phyloP scores from a whole-genome alignment of 2,888 invertebrate genomes.

The Cryptophagus acutangulus region DNA sequence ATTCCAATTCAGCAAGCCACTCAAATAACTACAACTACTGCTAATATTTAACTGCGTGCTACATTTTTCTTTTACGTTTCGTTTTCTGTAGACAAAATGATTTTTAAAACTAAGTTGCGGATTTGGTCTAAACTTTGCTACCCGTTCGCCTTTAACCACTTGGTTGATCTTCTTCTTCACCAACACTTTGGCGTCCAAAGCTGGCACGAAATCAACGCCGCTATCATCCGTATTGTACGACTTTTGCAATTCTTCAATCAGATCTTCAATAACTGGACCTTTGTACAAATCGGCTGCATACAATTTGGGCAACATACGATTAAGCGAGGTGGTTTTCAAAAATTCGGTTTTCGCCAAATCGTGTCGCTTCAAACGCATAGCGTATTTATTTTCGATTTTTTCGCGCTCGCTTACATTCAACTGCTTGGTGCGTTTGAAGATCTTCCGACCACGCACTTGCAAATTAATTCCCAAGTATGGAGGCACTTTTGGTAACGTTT shows the following conservation, averaged over 20 bases:
- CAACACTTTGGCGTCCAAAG: slow-evolving; percentile 12
- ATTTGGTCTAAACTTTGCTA: slow-evolving; percentile 31
- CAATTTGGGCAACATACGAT: slow-evolving; percentile 37
- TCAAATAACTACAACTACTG: slow-evolving; percentile 25
- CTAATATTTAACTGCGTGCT: slow-evolving; percentile 13
- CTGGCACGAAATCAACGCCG: slow-evolving; percentile 30
- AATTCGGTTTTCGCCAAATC: slow-evolving; percentile 25
- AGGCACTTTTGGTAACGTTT: slow-evolving; percentile 70
- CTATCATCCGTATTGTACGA: slow-evolving; percentile 26
- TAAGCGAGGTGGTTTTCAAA: slow-evolving; percentile 21
- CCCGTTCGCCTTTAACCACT: slow-evolving; percentile 31
- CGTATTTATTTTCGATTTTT: not conserved
- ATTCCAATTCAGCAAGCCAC: slow-evolving; percentile 30
- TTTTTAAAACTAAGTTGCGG: slow-evolving; percentile 34
- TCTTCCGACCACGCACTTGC: slow-evolving; percentile 62
- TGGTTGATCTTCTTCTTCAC: slow-evolving; percentile 12
- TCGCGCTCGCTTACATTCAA: too few species aligned
- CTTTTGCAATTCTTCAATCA: slow-evolving; percentile 62
- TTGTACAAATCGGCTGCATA: slow-evolving; percentile 50
- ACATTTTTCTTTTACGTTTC: slow-evolving; percentile 37
- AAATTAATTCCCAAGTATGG: slow-evolving; percentile 74
- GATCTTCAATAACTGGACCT: slow-evolving; percentile 64
- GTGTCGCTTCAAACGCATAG: slow-evolving; percentile 15
- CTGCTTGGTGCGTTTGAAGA: slow-evolving; percentile 49
- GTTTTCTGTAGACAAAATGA: slow-evolving; percentile 41